Base-by-base conservation (phyloP, 2,113 vertebrate genomes). In the Pimephales promelas region DNA sequence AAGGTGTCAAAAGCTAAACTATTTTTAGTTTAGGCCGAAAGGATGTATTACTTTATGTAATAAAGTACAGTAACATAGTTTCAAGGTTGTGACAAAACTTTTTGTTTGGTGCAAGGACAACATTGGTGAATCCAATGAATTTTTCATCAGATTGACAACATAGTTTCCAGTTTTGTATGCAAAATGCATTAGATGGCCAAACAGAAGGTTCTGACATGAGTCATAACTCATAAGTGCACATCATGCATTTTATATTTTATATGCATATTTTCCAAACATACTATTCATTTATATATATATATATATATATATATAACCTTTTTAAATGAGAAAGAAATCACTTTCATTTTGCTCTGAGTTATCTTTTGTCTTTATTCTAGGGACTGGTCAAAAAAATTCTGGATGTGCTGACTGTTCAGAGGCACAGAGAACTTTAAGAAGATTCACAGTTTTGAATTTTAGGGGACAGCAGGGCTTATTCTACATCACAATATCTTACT, bases 401-500 rank as follows among this genome's bases (percentile, higher is more conserved):
- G 2, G 22, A 24, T 64, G 40, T 28, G 57, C 26, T 34, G 10
- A 74, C 72, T 49, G 4, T 79, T 61, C n/a, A 45, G 36, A 45
- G 36, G 43, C 57, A 43, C 18, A 0, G 36, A 40, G 14, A 14
- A 18, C 56, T 79, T 62, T 36, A 62, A 45, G 36, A 76, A 59
- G 56, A 40, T 14, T 62, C 31, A 68, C 16, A 52, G 49, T 81
- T 24, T 83, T 9, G 52, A 31, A 10, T 31, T 74, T 47, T n/a
- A 80, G 56, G 18, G 11, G n/a, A 57, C 47, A 59, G 26, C 24
- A 49, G 36, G 34, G 8, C 22, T 79, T 71, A 77, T 70, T 81
- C 5, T 76, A 68, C 49, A 64, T 77, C 72, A 78, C 28, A 78
- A 82, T 57, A 57, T 28, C 75, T 86, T 86, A 86, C 57, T 77